Percentiles rank a stretch among this genome's conserved stretches.
Evolutionary conservation across 2,113 vertebrate genomes (phyloP).

Genomic region (Osmerus mordax): DNA sequence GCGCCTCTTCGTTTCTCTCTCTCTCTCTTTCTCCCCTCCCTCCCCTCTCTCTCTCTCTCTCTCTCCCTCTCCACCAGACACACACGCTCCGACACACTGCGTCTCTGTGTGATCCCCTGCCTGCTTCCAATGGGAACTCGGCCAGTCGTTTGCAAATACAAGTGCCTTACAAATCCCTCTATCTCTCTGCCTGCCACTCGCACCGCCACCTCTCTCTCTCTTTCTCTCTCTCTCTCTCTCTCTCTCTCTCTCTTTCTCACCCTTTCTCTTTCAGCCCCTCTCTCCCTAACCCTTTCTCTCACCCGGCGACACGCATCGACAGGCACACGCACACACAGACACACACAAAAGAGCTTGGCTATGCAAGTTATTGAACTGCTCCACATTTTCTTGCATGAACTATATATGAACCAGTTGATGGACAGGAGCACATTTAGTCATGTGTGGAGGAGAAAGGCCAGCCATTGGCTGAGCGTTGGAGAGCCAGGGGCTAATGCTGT

Average conservation of each 20-base stretch:
- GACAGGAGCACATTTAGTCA: conserved; percentile 87
- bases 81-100: conserved; percentile 38
- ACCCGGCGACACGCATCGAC: conserved; percentile 10
- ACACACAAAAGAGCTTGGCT: conserved; percentile 45
- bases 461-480: conserved; percentile 75
- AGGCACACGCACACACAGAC: conserved; percentile 35
- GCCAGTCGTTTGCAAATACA: conserved; percentile 64
- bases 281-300: background rate
- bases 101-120: conserved; percentile 43
- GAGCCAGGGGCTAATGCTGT: conserved; percentile 62
- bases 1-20: conserved; percentile 29
- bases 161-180: conserved; percentile 54
- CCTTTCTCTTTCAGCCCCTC: conserved; percentile 26
- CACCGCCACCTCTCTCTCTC: conserved; percentile 19
- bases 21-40: conserved; percentile 7
- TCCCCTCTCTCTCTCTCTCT: conserved; percentile 1
- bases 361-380: conserved; percentile 76
- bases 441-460: conserved; percentile 68
- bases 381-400: conserved; percentile 86
- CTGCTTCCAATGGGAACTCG: conserved; percentile 57
- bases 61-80: conserved; percentile 21
- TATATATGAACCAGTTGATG: conserved; percentile 92
- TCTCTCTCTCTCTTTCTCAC: conserved; percentile 18
- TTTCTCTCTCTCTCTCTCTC: conserved; percentile 16
- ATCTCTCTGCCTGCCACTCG: background rate